Evolutionary conservation across 2,888 invertebrate species (phyloP), one percentile per base, ranked within the genome.

Genomic region (Eupithecia centaureata): DNA sequence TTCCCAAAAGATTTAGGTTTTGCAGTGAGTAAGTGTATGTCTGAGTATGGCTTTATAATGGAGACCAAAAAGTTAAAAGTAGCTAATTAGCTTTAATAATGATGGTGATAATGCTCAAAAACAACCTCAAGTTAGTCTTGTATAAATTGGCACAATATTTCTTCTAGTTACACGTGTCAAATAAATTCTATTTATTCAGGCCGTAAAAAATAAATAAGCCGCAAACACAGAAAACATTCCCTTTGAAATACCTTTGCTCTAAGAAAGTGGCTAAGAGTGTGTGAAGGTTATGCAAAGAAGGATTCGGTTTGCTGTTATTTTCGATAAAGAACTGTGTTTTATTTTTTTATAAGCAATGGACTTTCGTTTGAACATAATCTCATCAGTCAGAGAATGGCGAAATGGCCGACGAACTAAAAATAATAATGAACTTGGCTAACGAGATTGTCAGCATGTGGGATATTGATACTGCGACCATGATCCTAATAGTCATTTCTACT

Each of bases 161-260:
- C 27, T 52, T 27, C 7, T 52, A 27, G 52, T 52, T 52, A 13
- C 52, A 28, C 30, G n/a, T 28, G 54, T 28, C 54, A 56, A 25
- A 54, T 54, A 47, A 58, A 58, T 58, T 58, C 57, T 47, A 18
- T 51, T 25, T 63, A 32, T 8, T 5, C 7, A 28, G 54, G 54
- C 18, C 27, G 28, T 28, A 28, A 56, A 47, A 56, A 10, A 56
- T 56, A 60, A 60, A 38, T 58, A 65, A 65, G 33, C 52, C 59
- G 33, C 54, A 27, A 63, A 68, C 67, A 65, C 63, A 73, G 67
- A 56, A 60, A 47, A 57, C 35, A 64, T 30, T 64, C 61, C 61
- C 65, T 71, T 51, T 47, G 47, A 66, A 47, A 59, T 28, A 54
- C 38, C 61, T 59, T 68, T 63, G 57, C 68, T 61, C 63, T 68